phyloP scores from a whole-genome alignment of 1,140 invertebrate species.

The Ericerus pela region DNA sequence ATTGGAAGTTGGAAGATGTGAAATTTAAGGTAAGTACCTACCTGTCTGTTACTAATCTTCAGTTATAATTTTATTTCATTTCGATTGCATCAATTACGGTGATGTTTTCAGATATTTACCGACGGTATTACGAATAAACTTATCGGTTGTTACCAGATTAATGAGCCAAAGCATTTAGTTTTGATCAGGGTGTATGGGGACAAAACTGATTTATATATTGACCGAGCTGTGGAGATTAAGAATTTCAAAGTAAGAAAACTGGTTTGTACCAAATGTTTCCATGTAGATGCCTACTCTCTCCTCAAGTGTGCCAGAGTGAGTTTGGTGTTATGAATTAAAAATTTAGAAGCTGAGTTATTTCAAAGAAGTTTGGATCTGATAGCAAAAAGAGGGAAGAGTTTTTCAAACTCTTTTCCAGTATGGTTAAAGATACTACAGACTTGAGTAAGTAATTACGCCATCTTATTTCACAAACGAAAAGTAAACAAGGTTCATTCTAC shows the following conservation, averaged over 20 bases:
- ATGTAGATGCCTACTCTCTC: background rate
- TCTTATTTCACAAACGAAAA: too few species aligned
- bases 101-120: slow-evolving; percentile 60
- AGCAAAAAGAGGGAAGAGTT: too few species aligned
- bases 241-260: slow-evolving; percentile 50
- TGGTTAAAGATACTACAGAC: too few species aligned
- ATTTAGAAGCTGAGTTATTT: too few species aligned
- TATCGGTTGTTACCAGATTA: slow-evolving; percentile 50
- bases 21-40: background rate
- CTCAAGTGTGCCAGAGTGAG: too few species aligned
- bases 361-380: too few species aligned
- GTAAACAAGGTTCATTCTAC: too few species aligned
- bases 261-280: background rate
- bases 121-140: slow-evolving; percentile 93
- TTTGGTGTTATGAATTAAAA: too few species aligned
- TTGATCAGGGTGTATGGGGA: slow-evolving; percentile 83
- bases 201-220: slow-evolving; percentile 84
- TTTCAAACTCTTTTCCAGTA: too few species aligned
- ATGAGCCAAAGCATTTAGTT: slow-evolving; percentile 46
- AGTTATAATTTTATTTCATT: background rate
- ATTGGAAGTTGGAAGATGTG: slow-evolving; percentile 1
- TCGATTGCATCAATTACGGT: background rate
- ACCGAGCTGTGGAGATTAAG: slow-evolving; percentile 58
- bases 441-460: too few species aligned
- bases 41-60: background rate